Conservation (phyloP, 1,140 invertebrate species). For the Dendroctonus ponderosae region DNA sequence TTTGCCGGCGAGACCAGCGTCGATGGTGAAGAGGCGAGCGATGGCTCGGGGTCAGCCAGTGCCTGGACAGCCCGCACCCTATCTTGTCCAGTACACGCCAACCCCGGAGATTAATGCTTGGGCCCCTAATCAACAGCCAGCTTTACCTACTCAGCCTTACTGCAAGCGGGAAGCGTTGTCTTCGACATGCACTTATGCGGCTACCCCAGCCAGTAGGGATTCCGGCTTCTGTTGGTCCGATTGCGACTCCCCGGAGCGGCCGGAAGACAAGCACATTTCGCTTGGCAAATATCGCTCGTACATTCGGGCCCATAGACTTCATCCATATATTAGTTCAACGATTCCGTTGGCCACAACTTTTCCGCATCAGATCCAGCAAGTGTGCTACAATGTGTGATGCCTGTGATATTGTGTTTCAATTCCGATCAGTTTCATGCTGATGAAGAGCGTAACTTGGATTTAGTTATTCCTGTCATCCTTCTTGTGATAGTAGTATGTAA, state of each 20-base stretch:
- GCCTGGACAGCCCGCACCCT: constrained; percentile 50
- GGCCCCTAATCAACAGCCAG: constrained; percentile 53
- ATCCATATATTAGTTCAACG: constrained; percentile 55
- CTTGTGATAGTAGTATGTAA: constrained; percentile 52
- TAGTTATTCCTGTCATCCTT: constrained; percentile 43
- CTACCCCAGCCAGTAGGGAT: constrained; percentile 41
- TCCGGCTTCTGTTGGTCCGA: constrained; percentile 46
- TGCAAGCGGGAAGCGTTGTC: constrained; percentile 40
- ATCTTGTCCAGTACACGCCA: constrained; percentile 47
- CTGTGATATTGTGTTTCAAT: constrained; percentile 45
- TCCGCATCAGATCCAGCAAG: constrained; percentile 57
- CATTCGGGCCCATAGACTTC: constrained; percentile 55
- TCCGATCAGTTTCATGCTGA: constrained; percentile 32
- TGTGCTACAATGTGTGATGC: constrained; percentile 60
- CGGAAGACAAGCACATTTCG: constrained; percentile 52
- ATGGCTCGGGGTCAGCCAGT: constrained; percentile 43
- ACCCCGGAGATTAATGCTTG: constrained; percentile 44
- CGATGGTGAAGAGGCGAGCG: constrained; percentile 44
- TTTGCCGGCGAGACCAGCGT: constrained; percentile 55
- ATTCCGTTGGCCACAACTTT: constrained; percentile 53
- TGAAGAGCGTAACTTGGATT: constrained; percentile 34
- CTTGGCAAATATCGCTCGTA: constrained; percentile 58
- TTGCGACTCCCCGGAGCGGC: constrained; percentile 47
- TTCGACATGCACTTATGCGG: constrained; percentile 39
- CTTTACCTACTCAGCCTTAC: constrained; percentile 47